Conservation (phyloP, 2,888 invertebrate genomes). For the Marasmarcha lunaedactyla region DNA sequence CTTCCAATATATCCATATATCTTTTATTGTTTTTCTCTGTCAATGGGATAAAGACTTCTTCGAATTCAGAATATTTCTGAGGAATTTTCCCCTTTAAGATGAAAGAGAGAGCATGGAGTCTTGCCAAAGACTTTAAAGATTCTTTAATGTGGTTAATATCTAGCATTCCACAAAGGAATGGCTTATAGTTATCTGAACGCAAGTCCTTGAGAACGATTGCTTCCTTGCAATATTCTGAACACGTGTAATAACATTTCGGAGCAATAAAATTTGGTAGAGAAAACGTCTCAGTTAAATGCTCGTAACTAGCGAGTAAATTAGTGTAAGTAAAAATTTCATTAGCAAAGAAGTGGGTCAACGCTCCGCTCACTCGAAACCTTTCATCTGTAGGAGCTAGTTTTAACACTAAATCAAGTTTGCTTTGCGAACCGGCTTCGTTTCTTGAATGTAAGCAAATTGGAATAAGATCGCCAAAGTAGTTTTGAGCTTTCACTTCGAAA, state of each 20-base stretch:
- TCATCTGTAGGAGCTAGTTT: constrained; percentile 54
- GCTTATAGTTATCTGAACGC: constrained; percentile 32
- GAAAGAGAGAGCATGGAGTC: constrained; percentile 48
- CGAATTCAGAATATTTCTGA: constrained; percentile 26
- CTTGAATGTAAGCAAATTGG: constrained; percentile 34
- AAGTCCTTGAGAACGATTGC: constrained; percentile 45
- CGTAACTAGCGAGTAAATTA: constrained; percentile 29
- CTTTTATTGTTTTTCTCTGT: constrained; percentile 33
- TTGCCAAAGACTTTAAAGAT: constrained; percentile 38
- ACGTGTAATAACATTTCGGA: constrained; percentile 38
- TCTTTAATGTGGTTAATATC: constrained; percentile 36
- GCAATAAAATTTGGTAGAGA: constrained; percentile 20
- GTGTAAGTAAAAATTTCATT: constrained; percentile 48
- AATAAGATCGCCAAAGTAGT: constrained; percentile 50
- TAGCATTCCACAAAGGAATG: constrained; percentile 28
- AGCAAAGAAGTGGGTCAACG: constrained; percentile 41
- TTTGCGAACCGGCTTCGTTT: constrained; percentile 14
- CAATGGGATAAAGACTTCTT: constrained; percentile 35
- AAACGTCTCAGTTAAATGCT: constrained; percentile 23
- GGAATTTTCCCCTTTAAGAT: constrained; percentile 27
- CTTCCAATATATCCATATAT: constrained; percentile 37
- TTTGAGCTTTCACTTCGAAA: constrained; percentile 44
- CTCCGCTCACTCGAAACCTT: constrained; percentile 46
- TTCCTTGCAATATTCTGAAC: constrained; percentile 41
- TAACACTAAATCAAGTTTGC: constrained; percentile 30